A percentile compares a stretch with the other conserved stretches of the same genome.
Conservation (phyloP, 2,113 vertebrate species). For the Euleptes europaea region DNA sequence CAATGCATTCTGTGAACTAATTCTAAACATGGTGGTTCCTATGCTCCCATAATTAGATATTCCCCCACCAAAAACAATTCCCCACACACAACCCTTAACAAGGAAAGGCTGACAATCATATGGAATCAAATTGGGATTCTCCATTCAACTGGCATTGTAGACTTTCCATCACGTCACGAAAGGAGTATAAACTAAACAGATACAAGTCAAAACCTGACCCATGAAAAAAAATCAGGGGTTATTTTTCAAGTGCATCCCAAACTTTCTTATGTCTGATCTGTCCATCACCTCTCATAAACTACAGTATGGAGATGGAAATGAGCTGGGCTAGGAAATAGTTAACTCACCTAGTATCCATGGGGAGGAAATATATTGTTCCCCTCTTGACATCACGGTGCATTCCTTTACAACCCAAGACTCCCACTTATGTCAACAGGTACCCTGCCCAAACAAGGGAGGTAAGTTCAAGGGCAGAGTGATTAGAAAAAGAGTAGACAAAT, state of each 20-base stretch:
- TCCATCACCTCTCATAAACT: conserved; percentile 14
- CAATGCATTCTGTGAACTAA: neutral
- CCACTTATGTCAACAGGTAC: conserved; percentile 41
- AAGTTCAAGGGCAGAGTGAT: conserved; percentile 31
- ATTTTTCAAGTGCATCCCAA: neutral
- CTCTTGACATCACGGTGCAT: conserved; percentile 28
- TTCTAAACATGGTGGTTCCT: neutral
- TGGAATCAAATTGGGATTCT: neutral
- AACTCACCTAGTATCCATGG: conserved; percentile 17
- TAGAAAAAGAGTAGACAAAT: conserved; percentile 47
- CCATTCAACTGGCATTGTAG: neutral
- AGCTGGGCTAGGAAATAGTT: neutral
- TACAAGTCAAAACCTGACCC: neutral
- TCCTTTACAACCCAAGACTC: conserved; percentile 52
- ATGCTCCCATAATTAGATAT: neutral
- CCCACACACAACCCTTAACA: neutral
- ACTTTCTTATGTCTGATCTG: neutral
- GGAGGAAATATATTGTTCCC: neutral
- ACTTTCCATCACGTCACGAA: neutral
- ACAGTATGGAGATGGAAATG: neutral
- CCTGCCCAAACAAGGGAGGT: conserved; percentile 11
- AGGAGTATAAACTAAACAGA: neutral
- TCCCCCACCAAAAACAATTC: neutral
- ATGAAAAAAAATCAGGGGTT: neutral
- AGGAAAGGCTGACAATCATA: neutral